Base-by-base conservation (phyloP, 2,888 invertebrate genomes). In the Cabera pusaria region DNA sequence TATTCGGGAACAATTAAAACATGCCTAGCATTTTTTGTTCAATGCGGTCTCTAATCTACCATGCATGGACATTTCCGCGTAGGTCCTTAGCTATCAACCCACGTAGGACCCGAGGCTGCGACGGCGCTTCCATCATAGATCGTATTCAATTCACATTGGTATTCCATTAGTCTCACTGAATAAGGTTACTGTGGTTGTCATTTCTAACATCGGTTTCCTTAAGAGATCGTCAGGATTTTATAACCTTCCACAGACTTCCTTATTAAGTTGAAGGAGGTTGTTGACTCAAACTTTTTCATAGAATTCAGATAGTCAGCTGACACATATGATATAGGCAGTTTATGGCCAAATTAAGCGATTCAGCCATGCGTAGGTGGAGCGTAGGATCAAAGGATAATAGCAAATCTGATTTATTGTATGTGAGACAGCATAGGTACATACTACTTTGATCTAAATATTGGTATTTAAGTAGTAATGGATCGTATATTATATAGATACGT, bases 71-170 rank as follows among this genome's bases (percentile, higher is more conserved):
- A 56, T 76, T 82, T 84, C 84, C 86, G 83, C 73, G 72, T 84
- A 78, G 74, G 71, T 75, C 71, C 72, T 85, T 80, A 77, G 76
- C 64, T 73, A 55, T 52, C 86, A 52, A 38, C 82, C 85, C 87
- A 86, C 87, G 86, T 87, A 59, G 61, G 41, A 63, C 62, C 69
- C 77, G 79, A 82, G 83, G 82, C 61, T 82, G 64, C 56, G 61
- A 54, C 56, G 49, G 48, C 58, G 56, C 55, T 47, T 46, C 42
- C 57, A 50, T 65, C 59, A 68, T 70, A 72, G 65, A 56, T 56
- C 52, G 58, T 66, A 67, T 50, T 49, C 54, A 49, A 36, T 49
- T 58, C 60, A 63, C 59, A 54, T 85, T 86, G 64, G 73, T 76
- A 85, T 86, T 84, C 82, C 64, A 72, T 59, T 52, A 60, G 65